phyloP scores from a whole-genome alignment of 2,797 vertebrate species.

The Mus minutoides region DNA sequence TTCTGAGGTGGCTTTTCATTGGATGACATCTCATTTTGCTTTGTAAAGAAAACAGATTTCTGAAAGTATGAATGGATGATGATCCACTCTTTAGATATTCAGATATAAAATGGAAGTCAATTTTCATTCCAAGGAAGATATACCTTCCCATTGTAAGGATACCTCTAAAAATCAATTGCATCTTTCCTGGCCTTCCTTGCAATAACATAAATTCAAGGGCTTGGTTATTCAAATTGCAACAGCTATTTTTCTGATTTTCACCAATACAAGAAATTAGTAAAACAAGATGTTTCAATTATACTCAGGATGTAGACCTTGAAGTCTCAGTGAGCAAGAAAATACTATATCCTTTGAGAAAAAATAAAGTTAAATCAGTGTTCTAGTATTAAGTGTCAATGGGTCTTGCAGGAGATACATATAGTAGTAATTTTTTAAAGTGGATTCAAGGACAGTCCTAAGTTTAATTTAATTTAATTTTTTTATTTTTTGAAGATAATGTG shows the following conservation, averaged over 20 bases:
- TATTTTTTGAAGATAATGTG: background rate
- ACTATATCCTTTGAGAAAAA: slow-evolving; percentile 11
- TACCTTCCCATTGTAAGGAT: background rate
- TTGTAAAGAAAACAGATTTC: slow-evolving; percentile 55
- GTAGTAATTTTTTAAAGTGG: background rate
- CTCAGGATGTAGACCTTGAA: background rate
- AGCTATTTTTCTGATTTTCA: background rate
- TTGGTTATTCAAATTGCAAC: slow-evolving; percentile 2
- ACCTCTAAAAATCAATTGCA: background rate
- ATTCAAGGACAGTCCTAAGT: background rate
- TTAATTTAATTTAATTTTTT: background rate
- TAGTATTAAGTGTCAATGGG: background rate
- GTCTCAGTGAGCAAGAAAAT: background rate
- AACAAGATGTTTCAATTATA: background rate
- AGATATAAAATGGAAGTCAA: background rate
- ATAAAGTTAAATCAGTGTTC: background rate
- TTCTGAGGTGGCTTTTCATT: background rate
- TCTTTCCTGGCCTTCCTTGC: background rate
- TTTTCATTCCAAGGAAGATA: slow-evolving; percentile 17
- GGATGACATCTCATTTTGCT: background rate
- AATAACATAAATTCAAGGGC: background rate
- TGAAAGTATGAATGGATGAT: background rate
- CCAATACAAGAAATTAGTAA: slow-evolving; percentile 10
- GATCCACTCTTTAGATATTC: background rate
- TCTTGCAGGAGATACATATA: background rate